Conservation (phyloP, 2,797 vertebrate genomes). For the Paratrypauchen microcephalus region DNA sequence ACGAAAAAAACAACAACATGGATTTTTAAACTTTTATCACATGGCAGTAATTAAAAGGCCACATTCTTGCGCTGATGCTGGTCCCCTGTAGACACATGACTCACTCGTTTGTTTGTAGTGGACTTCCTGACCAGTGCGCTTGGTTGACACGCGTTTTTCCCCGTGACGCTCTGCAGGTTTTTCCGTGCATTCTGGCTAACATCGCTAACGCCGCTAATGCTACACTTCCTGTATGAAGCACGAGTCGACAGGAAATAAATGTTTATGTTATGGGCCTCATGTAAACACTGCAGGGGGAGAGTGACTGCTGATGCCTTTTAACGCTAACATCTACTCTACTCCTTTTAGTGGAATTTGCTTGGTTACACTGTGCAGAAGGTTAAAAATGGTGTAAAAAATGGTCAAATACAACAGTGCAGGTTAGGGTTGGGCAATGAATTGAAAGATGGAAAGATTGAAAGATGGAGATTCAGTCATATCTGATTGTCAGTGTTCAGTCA, state of each 20-base stretch:
- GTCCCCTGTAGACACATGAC: not conserved
- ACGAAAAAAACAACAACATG: not conserved
- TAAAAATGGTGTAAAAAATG: no score
- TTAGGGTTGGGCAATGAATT: no score
- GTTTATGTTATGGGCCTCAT: conserved; percentile 11
- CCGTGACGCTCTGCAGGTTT: conserved; percentile 11
- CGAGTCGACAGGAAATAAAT: conserved; percentile 23
- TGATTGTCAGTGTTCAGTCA: no score
- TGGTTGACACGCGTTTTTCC: not conserved
- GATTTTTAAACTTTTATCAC: not conserved
- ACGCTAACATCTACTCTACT: not conserved
- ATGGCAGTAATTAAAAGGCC: not conserved
- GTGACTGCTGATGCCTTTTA: not conserved
- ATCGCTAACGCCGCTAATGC: conserved; percentile 8
- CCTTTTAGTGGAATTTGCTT: not conserved
- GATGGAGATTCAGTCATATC: no score
- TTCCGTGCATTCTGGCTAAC: not conserved
- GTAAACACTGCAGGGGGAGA: conserved; percentile 8
- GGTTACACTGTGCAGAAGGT: not conserved
- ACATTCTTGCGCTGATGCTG: not conserved
- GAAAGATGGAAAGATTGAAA: no score
- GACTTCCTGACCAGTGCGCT: conserved; percentile 15
- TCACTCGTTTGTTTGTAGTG: conserved; percentile 12
- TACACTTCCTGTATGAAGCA: conserved; percentile 34
- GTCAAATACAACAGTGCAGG: no score